Conservation (phyloP, 1,140 invertebrate genomes). For the Yoshiicerus persimilis region DNA sequence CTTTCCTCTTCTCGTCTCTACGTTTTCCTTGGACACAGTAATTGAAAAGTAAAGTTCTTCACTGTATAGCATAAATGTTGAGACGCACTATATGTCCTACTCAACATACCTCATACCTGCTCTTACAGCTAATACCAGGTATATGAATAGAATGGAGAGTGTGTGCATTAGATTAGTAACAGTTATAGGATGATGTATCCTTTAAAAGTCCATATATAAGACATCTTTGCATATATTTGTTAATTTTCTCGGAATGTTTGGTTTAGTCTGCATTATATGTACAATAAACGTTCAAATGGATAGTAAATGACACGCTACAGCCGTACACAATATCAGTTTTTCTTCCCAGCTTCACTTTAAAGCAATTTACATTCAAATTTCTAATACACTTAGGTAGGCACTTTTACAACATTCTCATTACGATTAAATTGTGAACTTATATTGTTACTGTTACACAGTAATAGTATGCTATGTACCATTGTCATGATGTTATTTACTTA, state of each 20-base stretch:
- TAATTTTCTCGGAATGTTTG: not conserved
- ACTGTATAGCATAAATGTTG: not conserved
- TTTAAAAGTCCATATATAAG: not conserved
- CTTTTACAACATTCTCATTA: not conserved
- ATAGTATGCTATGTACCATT: not conserved
- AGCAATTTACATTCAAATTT: not conserved
- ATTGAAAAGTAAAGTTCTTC: not conserved
- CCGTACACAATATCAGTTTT: not conserved
- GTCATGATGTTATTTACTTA: not conserved
- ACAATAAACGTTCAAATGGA: not conserved
- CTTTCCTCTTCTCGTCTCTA: not conserved
- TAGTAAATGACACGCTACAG: not conserved
- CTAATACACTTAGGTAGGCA: not conserved
- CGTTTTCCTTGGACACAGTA: not conserved
- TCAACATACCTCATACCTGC: not conserved
- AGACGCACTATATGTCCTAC: too few species aligned
- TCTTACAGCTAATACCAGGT: too few species aligned
- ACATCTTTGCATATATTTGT: not conserved
- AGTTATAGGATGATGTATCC: too few species aligned
- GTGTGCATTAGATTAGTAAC: too few species aligned
- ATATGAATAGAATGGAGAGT: too few species aligned
- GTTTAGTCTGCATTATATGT: not conserved
- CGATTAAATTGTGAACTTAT: not conserved
- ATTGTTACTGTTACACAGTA: too few species aligned
- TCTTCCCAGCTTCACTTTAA: not conserved